Evolutionary conservation across 2,888 invertebrate genomes (phyloP).

Genomic region (Andrena flavipes): DNA sequence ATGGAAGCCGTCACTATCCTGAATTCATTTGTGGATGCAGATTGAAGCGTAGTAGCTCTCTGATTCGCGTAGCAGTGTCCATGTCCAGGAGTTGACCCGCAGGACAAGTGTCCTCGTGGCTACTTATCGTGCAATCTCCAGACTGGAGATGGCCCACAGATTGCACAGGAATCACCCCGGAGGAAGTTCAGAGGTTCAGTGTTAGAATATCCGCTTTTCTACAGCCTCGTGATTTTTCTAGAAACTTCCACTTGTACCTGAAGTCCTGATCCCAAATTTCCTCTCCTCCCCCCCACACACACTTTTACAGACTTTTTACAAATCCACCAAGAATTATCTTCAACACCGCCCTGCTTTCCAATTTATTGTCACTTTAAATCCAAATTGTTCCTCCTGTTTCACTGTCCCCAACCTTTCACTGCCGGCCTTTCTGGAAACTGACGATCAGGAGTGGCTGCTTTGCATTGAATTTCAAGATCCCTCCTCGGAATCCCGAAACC

Average conservation of each 20-base stretch:
- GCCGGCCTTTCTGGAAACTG: not conserved
- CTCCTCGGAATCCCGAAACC: slow-evolving; percentile 39
- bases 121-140: not conserved
- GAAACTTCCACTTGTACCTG: not conserved
- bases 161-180: not conserved
- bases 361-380: not conserved
- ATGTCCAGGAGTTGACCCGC: not conserved
- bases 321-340: not conserved
- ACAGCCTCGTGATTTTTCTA: not conserved
- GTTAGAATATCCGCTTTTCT: not conserved
- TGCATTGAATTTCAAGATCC: slow-evolving; percentile 37
- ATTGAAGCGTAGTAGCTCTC: not conserved
- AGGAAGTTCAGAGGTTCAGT: not conserved
- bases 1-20: too few relatives aligned
- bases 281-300: too few relatives aligned
- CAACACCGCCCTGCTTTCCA: not conserved
- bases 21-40: not conserved
- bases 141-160: not conserved
- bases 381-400: not conserved
- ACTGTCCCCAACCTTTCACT: not conserved
- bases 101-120: not conserved
- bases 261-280: not conserved
- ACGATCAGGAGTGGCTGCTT: not conserved
- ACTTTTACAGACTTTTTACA: not conserved
- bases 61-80: not conserved